Conservation (phyloP, 1,140 invertebrate species). For the Achroia grisella region DNA sequence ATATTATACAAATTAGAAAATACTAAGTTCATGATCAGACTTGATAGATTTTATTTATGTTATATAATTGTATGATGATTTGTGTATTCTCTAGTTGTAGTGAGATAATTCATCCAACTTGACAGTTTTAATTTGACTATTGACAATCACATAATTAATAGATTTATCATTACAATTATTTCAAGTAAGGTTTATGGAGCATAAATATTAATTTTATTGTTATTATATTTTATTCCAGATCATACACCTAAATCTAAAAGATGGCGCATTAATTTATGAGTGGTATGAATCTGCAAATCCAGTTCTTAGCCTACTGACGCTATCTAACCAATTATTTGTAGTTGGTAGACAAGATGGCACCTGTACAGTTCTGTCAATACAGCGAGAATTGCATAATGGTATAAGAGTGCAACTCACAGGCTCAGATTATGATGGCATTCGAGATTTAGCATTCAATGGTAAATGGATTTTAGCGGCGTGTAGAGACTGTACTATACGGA, state of each 20-base stretch:
- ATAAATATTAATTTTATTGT: no score
- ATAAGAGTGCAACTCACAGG: constrained; percentile 77
- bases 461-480: constrained; percentile 75
- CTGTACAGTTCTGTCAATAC: constrained; percentile 64
- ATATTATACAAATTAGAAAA: no score
- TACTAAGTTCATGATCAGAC: no score
- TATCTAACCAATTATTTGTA: constrained; percentile 58
- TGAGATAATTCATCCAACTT: no score
- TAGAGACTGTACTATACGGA: constrained; percentile 74
- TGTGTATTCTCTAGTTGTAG: no score
- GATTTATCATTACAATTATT: no score
- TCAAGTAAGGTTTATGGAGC: no score
- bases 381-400: constrained; percentile 33
- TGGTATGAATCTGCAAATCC: constrained; percentile 70
- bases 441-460: constrained; percentile 73
- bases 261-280: constrained; percentile 41
- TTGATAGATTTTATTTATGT: no score
- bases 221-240: constrained; percentile 50
- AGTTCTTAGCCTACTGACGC: constrained; percentile 48
- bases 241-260: constrained; percentile 34
- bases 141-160: no score
- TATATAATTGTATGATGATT: no score
- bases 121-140: no score
- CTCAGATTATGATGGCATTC: constrained; percentile 80
- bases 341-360: constrained; percentile 77